Conservation (phyloP, 2,797 vertebrate species). For the Limnodromus scolopaceus region DNA sequence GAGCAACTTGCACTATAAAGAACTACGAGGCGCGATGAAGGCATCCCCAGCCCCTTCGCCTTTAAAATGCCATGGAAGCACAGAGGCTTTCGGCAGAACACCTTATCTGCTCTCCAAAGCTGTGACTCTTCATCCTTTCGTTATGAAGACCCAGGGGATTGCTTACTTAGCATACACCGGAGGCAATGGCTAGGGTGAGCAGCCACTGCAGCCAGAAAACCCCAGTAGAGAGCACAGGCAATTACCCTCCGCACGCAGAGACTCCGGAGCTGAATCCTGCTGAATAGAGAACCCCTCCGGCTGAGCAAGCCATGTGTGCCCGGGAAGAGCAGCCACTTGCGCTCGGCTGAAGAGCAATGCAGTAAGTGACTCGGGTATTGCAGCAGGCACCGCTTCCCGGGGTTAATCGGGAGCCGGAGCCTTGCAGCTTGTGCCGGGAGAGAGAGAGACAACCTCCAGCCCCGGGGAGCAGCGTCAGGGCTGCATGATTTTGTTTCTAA, state of each 20-base stretch:
- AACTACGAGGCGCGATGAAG: not conserved
- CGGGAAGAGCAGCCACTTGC: conserved; percentile 21
- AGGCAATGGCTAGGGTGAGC: conserved; percentile 64
- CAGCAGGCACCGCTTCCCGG: conserved; percentile 22
- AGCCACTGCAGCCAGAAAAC: conserved; percentile 43
- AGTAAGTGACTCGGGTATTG: conserved; percentile 62
- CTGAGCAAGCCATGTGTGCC: conserved; percentile 56
- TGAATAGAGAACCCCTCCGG: conserved; percentile 21
- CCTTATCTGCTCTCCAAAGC: conserved; percentile 57
- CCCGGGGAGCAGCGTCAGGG: not conserved
- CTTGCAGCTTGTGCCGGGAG: conserved; percentile 8
- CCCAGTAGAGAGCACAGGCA: conserved; percentile 13
- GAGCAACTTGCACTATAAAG: not conserved
- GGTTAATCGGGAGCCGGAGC: not conserved
- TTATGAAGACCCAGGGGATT: conserved; percentile 58
- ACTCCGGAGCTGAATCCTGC: conserved; percentile 34
- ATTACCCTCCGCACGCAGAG: conserved; percentile 22
- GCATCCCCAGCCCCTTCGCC: conserved; percentile 56
- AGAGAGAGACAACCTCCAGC: not conserved
- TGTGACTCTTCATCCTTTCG: conserved; percentile 42
- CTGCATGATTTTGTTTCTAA: not conserved
- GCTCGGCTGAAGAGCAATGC: conserved; percentile 58
- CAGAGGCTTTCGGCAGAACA: conserved; percentile 50
- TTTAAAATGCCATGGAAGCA: conserved; percentile 72
- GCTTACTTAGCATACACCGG: conserved; percentile 61